Base-by-base conservation (phyloP, 2,888 invertebrate species). In the Leucoptera coffeella region DNA sequence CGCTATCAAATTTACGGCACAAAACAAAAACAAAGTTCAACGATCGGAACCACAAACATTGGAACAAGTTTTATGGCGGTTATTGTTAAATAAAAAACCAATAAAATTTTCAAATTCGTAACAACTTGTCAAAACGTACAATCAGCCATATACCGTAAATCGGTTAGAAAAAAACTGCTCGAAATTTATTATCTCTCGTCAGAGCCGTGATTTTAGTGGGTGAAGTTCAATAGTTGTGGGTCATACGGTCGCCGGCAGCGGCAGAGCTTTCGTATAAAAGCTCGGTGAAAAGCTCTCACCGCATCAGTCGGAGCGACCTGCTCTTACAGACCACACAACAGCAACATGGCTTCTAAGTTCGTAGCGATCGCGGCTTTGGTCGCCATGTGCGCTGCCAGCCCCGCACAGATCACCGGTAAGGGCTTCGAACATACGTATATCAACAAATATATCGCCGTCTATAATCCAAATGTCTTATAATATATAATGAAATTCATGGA, bases 241-340 rank as follows among this genome's bases (percentile, higher is more conserved):
- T 50, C 55, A 50, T 31, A 37, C 41, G 42, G 23, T 17, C 9
- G 6, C 6, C 17, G 9, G 17, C 17, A 17, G 17, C 17, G 6
- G 6, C 9, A 7, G 17, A 17, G 6, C 17, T 6, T 9, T 17
- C 34, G 48, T 67, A 67, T 67, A 64, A 49, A 67, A 60, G 42
- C 54, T 41, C 45, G 50, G 61, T 59, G 67, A 67, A 67, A 67
- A 64, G 56, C 67, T 67, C 53, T 67, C 65, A 49, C 67, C 46
- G 52, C 65, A 61, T 54, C 62, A 65, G 46, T 62, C 50, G 28
- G 48, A 31, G 39, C 47, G 41, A 42, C 50, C 46, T 47, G 46
- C 42, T 50, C 44, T 34, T 38, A 40, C 37, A 29, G 39, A 37
- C 37, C 22, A 38, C 42, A 39, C 31, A 27, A 12, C 15, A 30